phyloP scores from a whole-genome alignment of 2,113 vertebrate species.

The Scytalopus superciliaris region DNA sequence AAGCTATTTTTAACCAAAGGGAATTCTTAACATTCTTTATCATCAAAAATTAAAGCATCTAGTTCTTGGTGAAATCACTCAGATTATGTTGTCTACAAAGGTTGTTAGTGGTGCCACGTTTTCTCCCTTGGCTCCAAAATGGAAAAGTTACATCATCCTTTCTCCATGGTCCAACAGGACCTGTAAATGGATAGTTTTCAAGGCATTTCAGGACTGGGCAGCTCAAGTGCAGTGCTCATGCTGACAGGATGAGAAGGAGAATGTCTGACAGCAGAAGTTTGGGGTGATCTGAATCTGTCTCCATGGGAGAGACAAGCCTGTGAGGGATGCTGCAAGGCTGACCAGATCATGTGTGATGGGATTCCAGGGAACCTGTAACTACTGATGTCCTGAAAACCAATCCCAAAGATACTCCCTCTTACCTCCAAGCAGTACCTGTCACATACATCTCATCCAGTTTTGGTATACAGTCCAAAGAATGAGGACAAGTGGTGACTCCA shows the following conservation, averaged over 20 bases:
- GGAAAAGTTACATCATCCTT: neutral
- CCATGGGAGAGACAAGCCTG: neutral
- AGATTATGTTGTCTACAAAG: neutral
- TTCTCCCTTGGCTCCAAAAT: neutral
- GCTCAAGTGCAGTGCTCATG: neutral
- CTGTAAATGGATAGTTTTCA: neutral
- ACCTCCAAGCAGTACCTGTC: neutral
- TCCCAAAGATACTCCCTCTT: neutral
- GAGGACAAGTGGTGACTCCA: neutral
- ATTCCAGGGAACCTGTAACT: neutral
- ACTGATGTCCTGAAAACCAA: neutral
- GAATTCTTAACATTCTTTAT: neutral
- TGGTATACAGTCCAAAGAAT: neutral
- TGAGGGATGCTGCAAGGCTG: neutral
- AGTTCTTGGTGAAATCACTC: neutral
- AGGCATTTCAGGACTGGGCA: neutral
- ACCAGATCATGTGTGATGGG: neutral
- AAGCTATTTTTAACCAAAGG: constrained; percentile 11
- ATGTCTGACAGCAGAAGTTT: neutral
- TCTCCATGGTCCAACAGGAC: neutral
- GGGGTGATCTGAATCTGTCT: neutral
- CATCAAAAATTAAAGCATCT: neutral
- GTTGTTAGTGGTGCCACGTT: neutral
- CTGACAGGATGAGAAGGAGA: neutral
- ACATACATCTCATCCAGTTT: neutral